A percentile compares a stretch with the other conserved stretches of the same genome.
These are phyloP conservation scores for Acanthurus leucopareius DNA, from an alignment of 2,797 vertebrate genomes.

Conservation along the genomic window DNA sequence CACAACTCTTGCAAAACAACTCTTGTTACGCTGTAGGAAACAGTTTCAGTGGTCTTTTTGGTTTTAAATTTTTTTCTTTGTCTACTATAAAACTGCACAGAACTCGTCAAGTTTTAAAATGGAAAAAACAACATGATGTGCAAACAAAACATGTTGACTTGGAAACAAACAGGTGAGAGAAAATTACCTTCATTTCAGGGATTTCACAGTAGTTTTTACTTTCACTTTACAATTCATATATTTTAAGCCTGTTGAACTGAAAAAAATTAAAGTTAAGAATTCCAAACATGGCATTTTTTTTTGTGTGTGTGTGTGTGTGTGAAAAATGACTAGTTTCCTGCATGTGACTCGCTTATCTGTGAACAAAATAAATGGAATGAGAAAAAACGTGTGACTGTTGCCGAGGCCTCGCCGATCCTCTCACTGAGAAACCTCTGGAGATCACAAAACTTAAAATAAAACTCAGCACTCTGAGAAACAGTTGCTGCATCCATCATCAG, in stretches of 20 bases:
- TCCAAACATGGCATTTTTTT: neutral
- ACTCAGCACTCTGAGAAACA: slow-evolving; percentile 10
- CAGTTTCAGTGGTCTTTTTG: slow-evolving; percentile 32
- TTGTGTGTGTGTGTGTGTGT: too few relatives aligned
- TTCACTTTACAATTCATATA: rapidly evolving
- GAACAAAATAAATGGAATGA: slow-evolving; percentile 34
- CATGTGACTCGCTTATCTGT: slow-evolving; percentile 43
- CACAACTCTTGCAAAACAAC: slow-evolving; percentile 39
- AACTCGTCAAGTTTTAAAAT: neutral
- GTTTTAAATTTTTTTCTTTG: neutral
- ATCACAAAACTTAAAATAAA: slow-evolving; percentile 29
- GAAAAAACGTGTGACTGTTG: slow-evolving; percentile 42
- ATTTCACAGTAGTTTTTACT: neutral
- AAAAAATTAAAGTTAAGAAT: neutral
- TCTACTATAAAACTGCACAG: neutral
- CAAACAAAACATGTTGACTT: neutral
- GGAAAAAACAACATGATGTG: neutral
- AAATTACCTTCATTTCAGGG: neutral
- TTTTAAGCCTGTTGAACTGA: neutral
- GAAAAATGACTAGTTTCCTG: neutral
- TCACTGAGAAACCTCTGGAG: slow-evolving; percentile 52
- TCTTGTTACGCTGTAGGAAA: slow-evolving; percentile 1
- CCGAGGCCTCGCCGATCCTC: slow-evolving; percentile 38
- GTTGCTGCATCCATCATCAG: neutral
- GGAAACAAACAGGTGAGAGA: neutral